Evolutionary conservation across 2,113 vertebrate genomes (phyloP).

Genomic region (Cyprinodon brontotheroides): DNA sequence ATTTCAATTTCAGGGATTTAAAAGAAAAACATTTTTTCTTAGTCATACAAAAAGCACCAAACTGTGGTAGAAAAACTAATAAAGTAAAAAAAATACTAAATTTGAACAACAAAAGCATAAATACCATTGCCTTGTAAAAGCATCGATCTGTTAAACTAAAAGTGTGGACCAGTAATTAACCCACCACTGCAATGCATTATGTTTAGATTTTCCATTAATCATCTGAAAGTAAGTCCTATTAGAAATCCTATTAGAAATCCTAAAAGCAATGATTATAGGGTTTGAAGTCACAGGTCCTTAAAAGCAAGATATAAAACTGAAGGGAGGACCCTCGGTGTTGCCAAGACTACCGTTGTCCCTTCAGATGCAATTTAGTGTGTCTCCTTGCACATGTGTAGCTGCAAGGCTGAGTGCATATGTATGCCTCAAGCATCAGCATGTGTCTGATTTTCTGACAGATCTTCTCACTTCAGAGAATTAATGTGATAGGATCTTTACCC

Average conservation of each 20-base stretch:
- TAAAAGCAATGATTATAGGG: neutral
- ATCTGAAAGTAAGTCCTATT: neutral
- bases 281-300: conserved; percentile 3
- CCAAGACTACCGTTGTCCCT: conserved; percentile 41
- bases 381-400: neutral
- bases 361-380: conserved; percentile 16
- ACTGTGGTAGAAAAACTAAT: too few relatives aligned
- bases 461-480: conserved; percentile 31
- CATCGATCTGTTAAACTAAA: too few relatives aligned
- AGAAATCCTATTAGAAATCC: neutral
- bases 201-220: neutral
- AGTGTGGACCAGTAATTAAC: too few relatives aligned
- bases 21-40: too few relatives aligned
- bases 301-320: conserved; percentile 6
- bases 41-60: too few relatives aligned
- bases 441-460: conserved; percentile 31
- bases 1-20: too few relatives aligned
- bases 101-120: too few relatives aligned
- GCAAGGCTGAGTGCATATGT: conserved; percentile 12
- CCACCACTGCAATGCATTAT: neutral
- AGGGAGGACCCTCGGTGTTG: conserved; percentile 38
- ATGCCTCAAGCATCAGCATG: conserved; percentile 15
- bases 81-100: too few relatives aligned
- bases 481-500: conserved; percentile 29
- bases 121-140: too few relatives aligned